Evolutionary conservation across 2,888 invertebrate species (phyloP).

Genomic region (Hanleya hanleyi): DNA sequence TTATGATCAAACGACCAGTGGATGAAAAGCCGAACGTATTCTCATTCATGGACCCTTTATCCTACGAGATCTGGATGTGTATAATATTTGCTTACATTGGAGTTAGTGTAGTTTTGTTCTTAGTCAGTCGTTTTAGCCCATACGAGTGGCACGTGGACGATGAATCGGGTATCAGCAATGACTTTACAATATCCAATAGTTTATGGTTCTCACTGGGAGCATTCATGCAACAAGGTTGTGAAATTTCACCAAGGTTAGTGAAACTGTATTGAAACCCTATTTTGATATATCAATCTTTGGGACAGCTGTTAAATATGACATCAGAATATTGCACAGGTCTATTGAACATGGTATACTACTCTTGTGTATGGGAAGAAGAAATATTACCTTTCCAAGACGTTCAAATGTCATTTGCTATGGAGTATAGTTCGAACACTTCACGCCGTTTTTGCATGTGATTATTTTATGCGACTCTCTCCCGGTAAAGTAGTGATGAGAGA

Average conservation of each 20-base stretch:
- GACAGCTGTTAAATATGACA: no score
- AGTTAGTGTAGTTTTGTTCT: constrained; percentile 98
- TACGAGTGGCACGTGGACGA: constrained; percentile 87
- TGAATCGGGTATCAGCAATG: constrained; percentile 62
- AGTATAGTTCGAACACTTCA: no score
- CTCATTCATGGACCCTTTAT: constrained; percentile 97
- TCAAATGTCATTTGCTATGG: no score
- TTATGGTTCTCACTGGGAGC: constrained; percentile 98
- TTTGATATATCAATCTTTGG: no score
- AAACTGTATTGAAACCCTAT: neutral
- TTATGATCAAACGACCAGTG: constrained; percentile 93
- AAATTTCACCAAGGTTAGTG: constrained; percentile 93
- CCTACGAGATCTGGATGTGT: constrained; percentile 97
- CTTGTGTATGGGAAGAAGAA: no score
- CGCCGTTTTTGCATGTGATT: no score
- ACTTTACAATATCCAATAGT: constrained; percentile 94
- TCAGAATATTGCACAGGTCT: no score
- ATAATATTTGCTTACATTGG: constrained; percentile 92
- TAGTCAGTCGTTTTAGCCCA: constrained; percentile 97
- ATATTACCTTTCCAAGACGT: no score
- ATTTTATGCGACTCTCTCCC: no score
- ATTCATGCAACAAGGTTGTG: constrained; percentile 99
- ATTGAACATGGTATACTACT: no score
- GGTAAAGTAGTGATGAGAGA: no score
- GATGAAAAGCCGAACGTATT: constrained; percentile 96